These are phyloP conservation scores for Anticlea derivata DNA, from an alignment of 2,888 invertebrate genomes.

Conservation along the genomic window DNA sequence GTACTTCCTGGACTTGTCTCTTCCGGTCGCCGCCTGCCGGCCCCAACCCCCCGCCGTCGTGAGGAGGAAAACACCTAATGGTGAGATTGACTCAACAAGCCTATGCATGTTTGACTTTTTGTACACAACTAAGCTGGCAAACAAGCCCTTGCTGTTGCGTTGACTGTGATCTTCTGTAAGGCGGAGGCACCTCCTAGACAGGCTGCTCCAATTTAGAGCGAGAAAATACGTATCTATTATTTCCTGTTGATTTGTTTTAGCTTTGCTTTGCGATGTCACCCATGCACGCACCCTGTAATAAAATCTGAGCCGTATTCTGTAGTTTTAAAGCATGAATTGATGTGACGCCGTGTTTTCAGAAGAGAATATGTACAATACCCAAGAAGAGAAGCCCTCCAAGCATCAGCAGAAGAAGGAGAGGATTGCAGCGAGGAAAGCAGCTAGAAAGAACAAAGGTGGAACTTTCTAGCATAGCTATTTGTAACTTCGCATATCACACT, in stretches of 20 bases:
- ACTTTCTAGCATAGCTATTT: conserved; percentile 39
- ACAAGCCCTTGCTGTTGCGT: too few relatives aligned
- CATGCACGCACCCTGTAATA: conserved; percentile 16
- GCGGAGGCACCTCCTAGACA: too few relatives aligned
- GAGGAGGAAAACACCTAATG: conserved; percentile 79
- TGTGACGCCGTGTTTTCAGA: conserved; percentile 68
- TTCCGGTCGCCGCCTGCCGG: conserved; percentile 92
- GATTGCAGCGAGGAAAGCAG: conserved; percentile 82
- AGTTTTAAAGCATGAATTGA: conserved; percentile 57
- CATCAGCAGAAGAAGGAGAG: conserved; percentile 87
- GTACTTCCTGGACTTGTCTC: conserved; percentile 96
- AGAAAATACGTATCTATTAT: too few relatives aligned
- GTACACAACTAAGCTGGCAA: too few relatives aligned
- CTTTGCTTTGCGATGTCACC: conserved; percentile 9
- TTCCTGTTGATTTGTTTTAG: background rate
- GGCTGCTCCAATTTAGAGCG: too few relatives aligned
- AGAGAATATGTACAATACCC: conserved; percentile 73
- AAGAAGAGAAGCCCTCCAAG: conserved; percentile 85
- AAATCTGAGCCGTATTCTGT: conserved; percentile 19
- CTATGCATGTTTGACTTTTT: too few relatives aligned
- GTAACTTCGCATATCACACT: conserved; percentile 5
- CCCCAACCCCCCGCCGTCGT: conserved; percentile 87
- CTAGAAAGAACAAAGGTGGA: conserved; percentile 78
- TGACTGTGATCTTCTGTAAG: too few relatives aligned
- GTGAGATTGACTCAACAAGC: conserved; percentile 42